Evolutionary conservation across 2,797 vertebrate species (phyloP), one percentile per base, ranked within the genome.

Genomic region (Pangasius larnaudii): DNA sequence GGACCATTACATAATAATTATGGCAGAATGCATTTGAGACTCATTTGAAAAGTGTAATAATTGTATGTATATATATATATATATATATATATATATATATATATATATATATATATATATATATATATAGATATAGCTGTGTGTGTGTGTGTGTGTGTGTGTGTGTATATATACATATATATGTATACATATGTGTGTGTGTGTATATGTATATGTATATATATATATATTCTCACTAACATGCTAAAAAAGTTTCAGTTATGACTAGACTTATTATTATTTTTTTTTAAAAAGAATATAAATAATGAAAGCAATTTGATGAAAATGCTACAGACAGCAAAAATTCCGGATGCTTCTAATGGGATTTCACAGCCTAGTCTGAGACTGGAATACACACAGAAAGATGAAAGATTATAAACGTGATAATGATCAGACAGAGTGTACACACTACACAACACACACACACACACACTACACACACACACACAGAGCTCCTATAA

Each of bases 391-490:
- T 59, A 49, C 24, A 46, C 59, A 82, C 11, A 27, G 3, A 65
- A 49, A 63, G 36, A 65, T 63, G 24, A 82, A 82, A 82, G 58
- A 46, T 42, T 46, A 42, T 19, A 46, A 65, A 82, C n/a, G 58
- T 19, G 67, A 61, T 85, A n/a, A 74, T 71, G 67, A 61, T 74
- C 69, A 46, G 69, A 56, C 2, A 58, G 14, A 4, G 10, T 30
- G 2, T 18, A 9, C 33, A 36, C 33, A 71, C 30, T 8, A n/a
- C 16, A 22, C 7, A 78, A 90, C 53, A 63, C 85, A 65, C 59
- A 63, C 80, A 53, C 63, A 36, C 65, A 69, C 65, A 69, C 65
- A 69, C 65, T n/a, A 39, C 39, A 42, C 77, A 87, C 88, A 90
- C 53, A 59, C 85, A 77, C 72, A 49, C 85, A 51, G 72, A 51